Base-by-base conservation (phyloP, 2,888 invertebrate species). In the Dicyrtoma fusca region DNA sequence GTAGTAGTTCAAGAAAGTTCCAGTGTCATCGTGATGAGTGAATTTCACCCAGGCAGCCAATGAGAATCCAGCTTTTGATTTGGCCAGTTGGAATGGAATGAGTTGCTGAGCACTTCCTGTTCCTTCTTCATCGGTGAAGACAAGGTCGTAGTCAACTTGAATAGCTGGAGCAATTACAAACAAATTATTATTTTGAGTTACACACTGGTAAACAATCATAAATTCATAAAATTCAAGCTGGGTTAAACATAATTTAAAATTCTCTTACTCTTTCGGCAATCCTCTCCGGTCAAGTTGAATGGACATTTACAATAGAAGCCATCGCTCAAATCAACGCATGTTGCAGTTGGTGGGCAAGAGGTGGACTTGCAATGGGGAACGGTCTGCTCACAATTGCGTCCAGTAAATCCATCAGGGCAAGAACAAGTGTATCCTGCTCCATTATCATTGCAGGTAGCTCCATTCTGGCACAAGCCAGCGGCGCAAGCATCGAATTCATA, bases 41-140 rank as follows among this genome's bases (percentile, higher is more conserved):
- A 94, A 98, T 83, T 96, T 94, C 0, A 98, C 94, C 98, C 98
- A 98, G 89, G 97, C 89, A 19, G 93, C 95, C 69, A 98, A 88
- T 1, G 79, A 77, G 66, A 80, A 80, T 53, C 79, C 79, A 42
- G 68, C 65, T 17, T 64, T 75, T 62, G 76, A 75, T 70, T 75
- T 74, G 77, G 89, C 89, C 11, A 87, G 82, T 80, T 90, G 89
- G 85, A 97, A 95, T 69, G 97, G 97, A 82, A 97, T 92, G 14
- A 94, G 89, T 85, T 97, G 91, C 25, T 95, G 92, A 4, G 97
- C 97, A 80, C 93, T 94, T 74, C 95, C 94, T 14, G 95, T 89
- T 14, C 91, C 87, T 59, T 92, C 89, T 63, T 85, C 84, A 83
- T 97, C 95, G 82, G 94, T 93, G 85, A 98, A 96, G 88, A 94